Percentiles rank a stretch among this genome's conserved stretches.
Conservation (phyloP, 23 tunicate species). For the Styela plicata region DNA sequence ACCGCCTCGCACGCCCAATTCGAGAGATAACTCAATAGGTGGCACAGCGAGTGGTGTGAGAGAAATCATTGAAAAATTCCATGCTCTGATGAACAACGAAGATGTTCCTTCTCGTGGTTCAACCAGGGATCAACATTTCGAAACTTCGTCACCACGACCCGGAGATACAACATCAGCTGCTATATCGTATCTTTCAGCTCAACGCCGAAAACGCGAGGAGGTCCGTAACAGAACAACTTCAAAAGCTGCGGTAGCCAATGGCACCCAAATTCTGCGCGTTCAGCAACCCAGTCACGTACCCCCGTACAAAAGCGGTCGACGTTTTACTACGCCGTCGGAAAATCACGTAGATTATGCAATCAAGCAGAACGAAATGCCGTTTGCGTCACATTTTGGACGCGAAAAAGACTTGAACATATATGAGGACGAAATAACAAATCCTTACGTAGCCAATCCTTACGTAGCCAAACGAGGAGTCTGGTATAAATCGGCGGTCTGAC, state of each 20-base stretch:
- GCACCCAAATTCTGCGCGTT: neutral
- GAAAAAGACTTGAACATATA: neutral
- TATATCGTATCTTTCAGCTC: neutral
- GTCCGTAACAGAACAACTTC: neutral
- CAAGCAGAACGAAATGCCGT: neutral
- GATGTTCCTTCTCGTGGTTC: neutral
- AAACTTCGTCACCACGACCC: neutral
- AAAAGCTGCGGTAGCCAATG: neutral
- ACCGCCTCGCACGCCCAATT: neutral
- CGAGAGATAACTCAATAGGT: neutral
- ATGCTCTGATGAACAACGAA: slow-evolving; percentile 11
- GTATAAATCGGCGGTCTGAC: neutral
- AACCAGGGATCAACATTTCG: too few species aligned
- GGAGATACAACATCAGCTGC: neutral
- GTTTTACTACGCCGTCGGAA: neutral
- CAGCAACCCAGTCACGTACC: neutral
- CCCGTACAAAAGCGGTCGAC: neutral
- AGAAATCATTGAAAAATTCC: slow-evolving; percentile 12
- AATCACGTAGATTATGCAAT: neutral
- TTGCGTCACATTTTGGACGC: neutral
- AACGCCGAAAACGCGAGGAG: neutral
- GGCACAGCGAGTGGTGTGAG: slow-evolving; percentile 7
- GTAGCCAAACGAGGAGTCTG: neutral
- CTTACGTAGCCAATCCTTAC: neutral
- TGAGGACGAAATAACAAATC: neutral